Conservation (phyloP, 1,140 invertebrate species). For the Caenorhabditis inopinata region DNA sequence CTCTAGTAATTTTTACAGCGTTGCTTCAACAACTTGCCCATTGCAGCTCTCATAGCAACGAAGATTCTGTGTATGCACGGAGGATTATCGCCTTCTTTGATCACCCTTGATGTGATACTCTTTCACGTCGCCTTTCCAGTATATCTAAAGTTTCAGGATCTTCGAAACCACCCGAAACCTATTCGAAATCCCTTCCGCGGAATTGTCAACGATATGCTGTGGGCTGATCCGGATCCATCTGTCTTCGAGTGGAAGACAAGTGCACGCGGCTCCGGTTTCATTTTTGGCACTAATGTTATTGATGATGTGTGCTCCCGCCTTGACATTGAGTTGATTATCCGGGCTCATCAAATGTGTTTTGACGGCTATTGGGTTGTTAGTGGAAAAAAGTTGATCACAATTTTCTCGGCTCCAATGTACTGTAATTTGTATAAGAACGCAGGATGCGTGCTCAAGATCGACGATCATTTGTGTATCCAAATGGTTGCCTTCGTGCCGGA, state of each 20-base stretch:
- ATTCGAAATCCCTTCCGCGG: slow-evolving; percentile 42
- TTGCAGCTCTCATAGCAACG: slow-evolving; percentile 48
- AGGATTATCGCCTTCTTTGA: slow-evolving; percentile 48
- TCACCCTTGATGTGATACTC: slow-evolving; percentile 43
- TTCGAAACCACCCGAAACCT: slow-evolving; percentile 37
- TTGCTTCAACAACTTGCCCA: slow-evolving; percentile 51
- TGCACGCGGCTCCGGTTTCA: slow-evolving; percentile 42
- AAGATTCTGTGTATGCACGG: slow-evolving; percentile 59
- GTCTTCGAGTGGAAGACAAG: slow-evolving; percentile 36
- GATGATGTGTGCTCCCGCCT: not conserved
- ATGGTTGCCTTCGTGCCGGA: not conserved
- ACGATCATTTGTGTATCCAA: slow-evolving; percentile 68
- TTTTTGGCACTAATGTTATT: slow-evolving; percentile 34
- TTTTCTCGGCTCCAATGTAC: slow-evolving; percentile 53
- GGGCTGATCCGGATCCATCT: slow-evolving; percentile 42
- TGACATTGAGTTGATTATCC: not conserved
- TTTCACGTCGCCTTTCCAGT: too few species aligned
- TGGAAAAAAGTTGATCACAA: slow-evolving; percentile 35
- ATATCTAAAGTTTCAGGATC: not conserved
- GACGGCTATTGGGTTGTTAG: slow-evolving; percentile 73
- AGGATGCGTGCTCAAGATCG: slow-evolving; percentile 42
- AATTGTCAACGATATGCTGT: slow-evolving; percentile 47
- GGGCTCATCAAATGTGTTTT: slow-evolving; percentile 16
- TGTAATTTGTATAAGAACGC: slow-evolving; percentile 50
- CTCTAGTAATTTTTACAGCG: slow-evolving; percentile 16